phyloP scores from a whole-genome alignment of 1,140 invertebrate genomes.

The Aporrectodea caliginosa region DNA sequence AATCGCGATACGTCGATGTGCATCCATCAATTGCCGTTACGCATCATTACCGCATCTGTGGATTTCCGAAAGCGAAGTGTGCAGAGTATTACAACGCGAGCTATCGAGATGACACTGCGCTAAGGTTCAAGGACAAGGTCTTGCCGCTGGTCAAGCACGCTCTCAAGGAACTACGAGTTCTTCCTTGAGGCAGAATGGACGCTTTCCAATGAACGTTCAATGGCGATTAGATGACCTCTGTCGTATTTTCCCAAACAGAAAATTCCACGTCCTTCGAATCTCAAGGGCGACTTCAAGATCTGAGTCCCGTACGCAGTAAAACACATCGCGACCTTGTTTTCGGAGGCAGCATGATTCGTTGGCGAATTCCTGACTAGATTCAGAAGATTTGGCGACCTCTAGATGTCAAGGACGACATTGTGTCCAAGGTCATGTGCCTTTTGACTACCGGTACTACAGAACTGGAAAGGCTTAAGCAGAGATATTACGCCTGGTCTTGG shows the following conservation, averaged over 20 bases:
- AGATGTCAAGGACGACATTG: too few relatives aligned
- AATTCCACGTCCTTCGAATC: too few relatives aligned
- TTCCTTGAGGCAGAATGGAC: neutral
- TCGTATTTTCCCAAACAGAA: too few relatives aligned
- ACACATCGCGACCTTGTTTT: neutral
- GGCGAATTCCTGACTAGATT: too few relatives aligned
- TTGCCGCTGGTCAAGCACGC: neutral
- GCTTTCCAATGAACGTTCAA: neutral
- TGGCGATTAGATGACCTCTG: neutral
- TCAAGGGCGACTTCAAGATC: too few relatives aligned
- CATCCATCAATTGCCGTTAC: neutral
- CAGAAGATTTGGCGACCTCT: too few relatives aligned
- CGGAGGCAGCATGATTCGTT: neutral
- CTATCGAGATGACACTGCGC: neutral
- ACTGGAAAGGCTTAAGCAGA: too few relatives aligned
- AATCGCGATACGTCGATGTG: neutral
- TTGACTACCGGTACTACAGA: too few relatives aligned
- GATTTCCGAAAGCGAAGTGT: neutral
- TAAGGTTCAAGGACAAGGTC: neutral
- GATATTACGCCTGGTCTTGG: too few relatives aligned
- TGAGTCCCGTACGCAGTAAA: too few relatives aligned
- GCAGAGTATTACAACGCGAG: neutral
- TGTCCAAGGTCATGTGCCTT: too few relatives aligned
- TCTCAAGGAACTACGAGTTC: neutral
- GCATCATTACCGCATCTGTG: conserved; percentile 19